Percentiles rank a stretch among this genome's conserved stretches.
phyloP scores from a whole-genome alignment of 1,140 invertebrate species.

The Drosophila subpulchrella region DNA sequence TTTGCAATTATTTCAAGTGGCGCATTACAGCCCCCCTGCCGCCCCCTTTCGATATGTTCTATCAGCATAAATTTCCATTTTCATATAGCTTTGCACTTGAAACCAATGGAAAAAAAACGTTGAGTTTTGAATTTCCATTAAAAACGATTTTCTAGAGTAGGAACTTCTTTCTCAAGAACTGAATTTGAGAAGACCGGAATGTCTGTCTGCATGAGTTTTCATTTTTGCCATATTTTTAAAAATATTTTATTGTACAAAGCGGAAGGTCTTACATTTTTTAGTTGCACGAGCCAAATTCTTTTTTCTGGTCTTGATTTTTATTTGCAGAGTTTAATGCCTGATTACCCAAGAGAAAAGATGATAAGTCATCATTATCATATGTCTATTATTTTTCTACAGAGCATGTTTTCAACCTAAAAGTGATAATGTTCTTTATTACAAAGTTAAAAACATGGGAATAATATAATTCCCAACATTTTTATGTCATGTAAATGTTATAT shows the following conservation, averaged over 20 bases:
- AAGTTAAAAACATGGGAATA: no score
- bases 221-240: not conserved
- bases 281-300: conserved; percentile 42
- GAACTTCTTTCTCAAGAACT: conserved; percentile 57
- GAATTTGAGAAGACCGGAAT: conserved; percentile 63
- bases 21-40: conserved; percentile 1
- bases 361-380: not conserved
- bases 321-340: conserved; percentile 9
- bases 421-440: no score
- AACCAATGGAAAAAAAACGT: conserved; percentile 13
- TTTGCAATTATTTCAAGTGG: conserved; percentile 36
- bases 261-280: conserved; percentile 23
- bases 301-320: conserved; percentile 1
- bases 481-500: no score
- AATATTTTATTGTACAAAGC: conserved; percentile 4
- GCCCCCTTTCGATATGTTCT: conserved; percentile 18
- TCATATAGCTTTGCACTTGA: conserved; percentile 54
- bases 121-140: conserved; percentile 58
- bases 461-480: no score
- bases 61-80: conserved; percentile 30
- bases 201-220: conserved; percentile 36
- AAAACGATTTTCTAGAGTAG: conserved; percentile 13
- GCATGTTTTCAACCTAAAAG: no score
- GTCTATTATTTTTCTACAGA: no score
- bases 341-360: conserved; percentile 6